These are phyloP conservation scores for Mamestra configurata DNA, from an alignment of 1,140 invertebrate genomes.

Conservation along the genomic window DNA sequence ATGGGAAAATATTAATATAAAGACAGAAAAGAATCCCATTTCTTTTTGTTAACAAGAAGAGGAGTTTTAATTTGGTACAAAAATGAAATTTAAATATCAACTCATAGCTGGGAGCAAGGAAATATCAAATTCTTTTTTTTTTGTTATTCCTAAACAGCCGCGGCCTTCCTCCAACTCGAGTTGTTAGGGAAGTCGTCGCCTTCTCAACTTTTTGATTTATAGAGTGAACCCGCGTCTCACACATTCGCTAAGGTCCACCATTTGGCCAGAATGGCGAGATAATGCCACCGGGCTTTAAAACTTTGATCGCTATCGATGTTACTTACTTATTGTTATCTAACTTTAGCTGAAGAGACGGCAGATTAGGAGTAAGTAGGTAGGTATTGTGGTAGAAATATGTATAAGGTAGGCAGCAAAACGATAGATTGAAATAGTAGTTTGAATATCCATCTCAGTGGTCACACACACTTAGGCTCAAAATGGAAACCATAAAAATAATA, in stretches of 20 bases:
- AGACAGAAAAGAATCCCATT: background rate
- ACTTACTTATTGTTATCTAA: background rate
- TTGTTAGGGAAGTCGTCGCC: slow-evolving; percentile 59
- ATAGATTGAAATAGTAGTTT: background rate
- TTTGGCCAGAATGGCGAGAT: slow-evolving; percentile 59
- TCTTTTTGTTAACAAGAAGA: background rate
- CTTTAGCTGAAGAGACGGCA: background rate
- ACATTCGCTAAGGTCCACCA: slow-evolving; percentile 56
- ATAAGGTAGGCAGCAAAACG: background rate
- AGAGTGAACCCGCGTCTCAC: slow-evolving; percentile 52
- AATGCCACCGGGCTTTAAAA: slow-evolving; percentile 50
- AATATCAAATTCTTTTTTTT: slow-evolving; percentile 67
- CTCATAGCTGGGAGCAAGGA: slow-evolving; percentile 49
- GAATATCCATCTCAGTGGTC: background rate
- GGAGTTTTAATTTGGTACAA: slow-evolving; percentile 9
- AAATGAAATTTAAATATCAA: slow-evolving; percentile 49
- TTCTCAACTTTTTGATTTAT: slow-evolving; percentile 69
- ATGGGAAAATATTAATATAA: background rate
- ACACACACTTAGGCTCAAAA: background rate
- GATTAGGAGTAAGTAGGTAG: background rate
- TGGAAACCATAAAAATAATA: slow-evolving; percentile 10
- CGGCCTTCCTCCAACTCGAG: slow-evolving; percentile 57
- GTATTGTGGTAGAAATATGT: background rate
- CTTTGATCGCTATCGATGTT: slow-evolving; percentile 42
- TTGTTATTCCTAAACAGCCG: slow-evolving; percentile 62